A percentile compares a stretch with the other conserved stretches of the same genome.
phyloP scores from a whole-genome alignment of 1,140 invertebrate species.

The Planococcus citri region DNA sequence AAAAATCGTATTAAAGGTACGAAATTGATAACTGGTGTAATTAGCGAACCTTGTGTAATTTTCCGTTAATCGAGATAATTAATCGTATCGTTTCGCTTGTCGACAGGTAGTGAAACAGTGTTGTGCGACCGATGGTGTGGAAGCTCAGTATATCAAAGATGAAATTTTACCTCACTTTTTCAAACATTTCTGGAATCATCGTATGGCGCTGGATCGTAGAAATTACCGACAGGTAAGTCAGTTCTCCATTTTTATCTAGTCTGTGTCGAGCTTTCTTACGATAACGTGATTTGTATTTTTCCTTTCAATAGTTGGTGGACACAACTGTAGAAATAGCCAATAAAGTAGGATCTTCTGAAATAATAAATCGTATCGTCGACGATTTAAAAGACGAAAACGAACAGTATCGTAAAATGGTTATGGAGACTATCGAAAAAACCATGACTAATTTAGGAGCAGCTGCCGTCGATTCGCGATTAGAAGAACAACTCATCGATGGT shows the following conservation, averaged over 20 bases:
- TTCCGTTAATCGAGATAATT: too few relatives aligned
- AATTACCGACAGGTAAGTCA: conserved; percentile 78
- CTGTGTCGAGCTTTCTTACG: neutral
- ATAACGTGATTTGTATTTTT: conserved; percentile 1
- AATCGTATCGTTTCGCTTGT: too few relatives aligned
- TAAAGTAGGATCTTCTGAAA: conserved; percentile 97
- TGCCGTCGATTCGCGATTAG: conserved; percentile 92
- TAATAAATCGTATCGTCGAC: conserved; percentile 95
- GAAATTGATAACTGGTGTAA: conserved; percentile 16
- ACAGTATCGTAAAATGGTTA: conserved; percentile 99
- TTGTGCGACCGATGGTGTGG: conserved; percentile 98
- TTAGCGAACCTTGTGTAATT: too few relatives aligned
- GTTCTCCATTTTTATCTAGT: conserved; percentile 20
- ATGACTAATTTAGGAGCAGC: conserved; percentile 94
- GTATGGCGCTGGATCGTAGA: conserved; percentile 94
- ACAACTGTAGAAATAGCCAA: conserved; percentile 99
- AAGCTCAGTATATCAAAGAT: conserved; percentile 97
- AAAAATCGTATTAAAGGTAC: conserved; percentile 95
- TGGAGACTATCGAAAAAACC: conserved; percentile 99
- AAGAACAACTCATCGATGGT: conserved; percentile 98
- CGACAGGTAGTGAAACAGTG: conserved; percentile 96
- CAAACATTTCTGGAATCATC: conserved; percentile 99
- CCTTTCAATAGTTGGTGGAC: conserved; percentile 72
- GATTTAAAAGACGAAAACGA: conserved; percentile 99
- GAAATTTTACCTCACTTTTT: conserved; percentile 99